These are phyloP conservation scores for Xenentodon cancila DNA, from an alignment of 2,797 vertebrate species.

Conservation along the genomic window DNA sequence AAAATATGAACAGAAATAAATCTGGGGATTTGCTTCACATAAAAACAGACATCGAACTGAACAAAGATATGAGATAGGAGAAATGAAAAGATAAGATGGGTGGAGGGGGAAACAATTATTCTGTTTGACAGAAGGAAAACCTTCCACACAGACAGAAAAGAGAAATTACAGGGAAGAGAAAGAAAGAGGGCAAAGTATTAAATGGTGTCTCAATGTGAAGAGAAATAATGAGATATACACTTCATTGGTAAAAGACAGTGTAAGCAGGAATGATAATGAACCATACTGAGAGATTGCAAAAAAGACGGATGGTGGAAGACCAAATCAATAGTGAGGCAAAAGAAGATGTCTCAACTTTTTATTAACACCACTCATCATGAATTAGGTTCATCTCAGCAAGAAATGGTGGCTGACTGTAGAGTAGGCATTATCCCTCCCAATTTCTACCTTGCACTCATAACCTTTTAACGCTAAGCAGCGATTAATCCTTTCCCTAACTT, in stretches of 20 bases:
- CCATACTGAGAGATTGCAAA: conserved; percentile 21
- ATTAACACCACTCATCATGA: conserved; percentile 31
- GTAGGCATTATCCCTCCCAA: neutral
- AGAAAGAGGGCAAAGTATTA: conserved; percentile 1
- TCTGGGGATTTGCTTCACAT: neutral
- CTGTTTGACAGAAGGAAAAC: conserved; percentile 7
- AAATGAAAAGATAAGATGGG: conserved; percentile 1
- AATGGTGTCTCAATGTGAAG: conserved; percentile 13
- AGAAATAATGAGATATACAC: conserved; percentile 16
- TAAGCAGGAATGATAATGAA: conserved; percentile 3
- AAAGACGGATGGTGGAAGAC: conserved; percentile 30
- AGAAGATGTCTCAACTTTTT: conserved; percentile 31
- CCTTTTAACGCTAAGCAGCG: neutral
- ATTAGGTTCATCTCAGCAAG: conserved; percentile 16
- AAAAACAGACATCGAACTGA: neutral
- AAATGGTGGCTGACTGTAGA: neutral
- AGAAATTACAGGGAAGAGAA: neutral
- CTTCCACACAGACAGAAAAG: neutral
- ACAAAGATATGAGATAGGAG: neutral
- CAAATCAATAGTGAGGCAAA: conserved; percentile 39
- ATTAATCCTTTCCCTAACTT: neutral
- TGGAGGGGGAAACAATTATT: no score
- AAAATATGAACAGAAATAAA: neutral
- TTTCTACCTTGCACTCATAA: neutral
- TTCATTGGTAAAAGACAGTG: conserved; percentile 18